Percentiles rank a stretch among this genome's conserved stretches.
These are phyloP conservation scores for Cremastobaeus sp. DNA, from an alignment of 2,888 invertebrate species.

Conservation along the genomic window DNA sequence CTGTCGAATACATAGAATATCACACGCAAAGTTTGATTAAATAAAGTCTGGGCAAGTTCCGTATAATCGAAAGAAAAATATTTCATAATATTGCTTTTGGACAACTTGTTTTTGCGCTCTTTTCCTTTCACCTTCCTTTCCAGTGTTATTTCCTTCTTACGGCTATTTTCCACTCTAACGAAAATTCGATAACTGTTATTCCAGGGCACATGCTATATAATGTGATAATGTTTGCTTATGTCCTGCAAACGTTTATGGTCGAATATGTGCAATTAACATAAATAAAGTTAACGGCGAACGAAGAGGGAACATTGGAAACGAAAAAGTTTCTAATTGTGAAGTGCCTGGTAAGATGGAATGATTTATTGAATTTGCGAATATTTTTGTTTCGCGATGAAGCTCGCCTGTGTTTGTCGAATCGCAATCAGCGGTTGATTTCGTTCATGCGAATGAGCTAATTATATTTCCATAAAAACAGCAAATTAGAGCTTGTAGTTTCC, in stretches of 20 bases:
- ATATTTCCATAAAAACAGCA: no score
- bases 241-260: neutral
- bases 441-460: no score
- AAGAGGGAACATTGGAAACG: no score
- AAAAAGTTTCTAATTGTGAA: no score
- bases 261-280: constrained; percentile 8
- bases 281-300: no score
- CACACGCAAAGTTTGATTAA: constrained; percentile 15
- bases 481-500: no score
- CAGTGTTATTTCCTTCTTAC: neutral
- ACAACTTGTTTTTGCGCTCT: neutral
- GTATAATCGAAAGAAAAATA: neutral
- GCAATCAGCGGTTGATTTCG: no score
- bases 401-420: no score
- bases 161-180: no score
- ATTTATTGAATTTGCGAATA: no score
- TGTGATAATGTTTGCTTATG: constrained; percentile 17
- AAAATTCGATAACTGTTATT: constrained; percentile 18
- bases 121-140: neutral
- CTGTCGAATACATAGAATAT: constrained; percentile 16
- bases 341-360: no score
- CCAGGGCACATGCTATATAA: constrained; percentile 23
- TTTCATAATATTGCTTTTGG: neutral
- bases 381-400: no score
- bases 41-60: constrained; percentile 12